These are phyloP conservation scores for Cryptosula pallasiana DNA, from an alignment of 2,888 invertebrate genomes.

Conservation along the genomic window DNA sequence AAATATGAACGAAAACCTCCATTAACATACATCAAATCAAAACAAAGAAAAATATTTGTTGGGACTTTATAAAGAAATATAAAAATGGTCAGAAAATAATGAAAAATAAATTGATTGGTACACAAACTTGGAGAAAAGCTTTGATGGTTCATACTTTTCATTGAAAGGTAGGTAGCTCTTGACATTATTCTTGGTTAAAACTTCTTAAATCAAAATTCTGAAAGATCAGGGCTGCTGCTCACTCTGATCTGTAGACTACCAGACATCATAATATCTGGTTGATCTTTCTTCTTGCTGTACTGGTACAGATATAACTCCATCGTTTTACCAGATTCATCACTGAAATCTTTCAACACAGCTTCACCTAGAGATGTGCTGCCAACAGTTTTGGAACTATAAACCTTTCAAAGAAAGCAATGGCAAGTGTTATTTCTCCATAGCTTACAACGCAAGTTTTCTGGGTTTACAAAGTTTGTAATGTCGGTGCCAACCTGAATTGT, in stretches of 20 bases:
- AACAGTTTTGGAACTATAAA: background rate
- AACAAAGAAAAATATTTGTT: too few species aligned
- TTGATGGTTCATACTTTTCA: too few species aligned
- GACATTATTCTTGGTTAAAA: too few species aligned
- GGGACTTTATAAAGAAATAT: too few species aligned
- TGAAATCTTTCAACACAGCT: conserved; percentile 33
- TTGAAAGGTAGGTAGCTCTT: too few species aligned
- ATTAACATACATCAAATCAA: too few species aligned
- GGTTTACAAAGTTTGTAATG: background rate
- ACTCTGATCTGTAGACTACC: conserved; percentile 40
- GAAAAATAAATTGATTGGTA: too few species aligned
- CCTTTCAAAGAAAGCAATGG: background rate
- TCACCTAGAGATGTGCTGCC: conserved; percentile 36
- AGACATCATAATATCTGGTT: conserved; percentile 34
- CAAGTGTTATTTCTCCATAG: too few species aligned
- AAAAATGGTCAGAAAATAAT: too few species aligned
- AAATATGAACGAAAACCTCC: too few species aligned
- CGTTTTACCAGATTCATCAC: conserved; percentile 32
- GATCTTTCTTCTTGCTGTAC: conserved; percentile 35
- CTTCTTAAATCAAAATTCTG: conserved; percentile 35
- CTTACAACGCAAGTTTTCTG: background rate
- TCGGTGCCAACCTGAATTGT: conserved; percentile 49
- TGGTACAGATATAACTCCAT: conserved; percentile 33
- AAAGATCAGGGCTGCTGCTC: conserved; percentile 40
- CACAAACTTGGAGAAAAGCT: too few species aligned